Percentiles rank a stretch among this genome's conserved stretches.
phyloP scores from a whole-genome alignment of 2,113 vertebrate species.

The Chaenogobius annularis region DNA sequence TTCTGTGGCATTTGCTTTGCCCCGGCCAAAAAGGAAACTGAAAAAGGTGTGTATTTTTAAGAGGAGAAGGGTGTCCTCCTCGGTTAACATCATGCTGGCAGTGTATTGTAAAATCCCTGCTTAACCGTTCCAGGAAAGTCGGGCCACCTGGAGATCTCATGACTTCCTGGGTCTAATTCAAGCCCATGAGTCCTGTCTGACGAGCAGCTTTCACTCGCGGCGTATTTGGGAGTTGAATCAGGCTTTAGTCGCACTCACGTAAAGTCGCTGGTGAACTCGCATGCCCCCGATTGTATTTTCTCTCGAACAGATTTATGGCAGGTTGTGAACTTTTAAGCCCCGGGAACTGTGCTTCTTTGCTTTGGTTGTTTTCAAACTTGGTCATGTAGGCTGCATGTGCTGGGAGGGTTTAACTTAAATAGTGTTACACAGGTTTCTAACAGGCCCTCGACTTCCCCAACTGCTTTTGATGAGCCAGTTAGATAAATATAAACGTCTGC shows the following conservation, averaged over 20 bases:
- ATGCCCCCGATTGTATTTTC: conserved; percentile 62
- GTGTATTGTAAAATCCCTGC: conserved; percentile 58
- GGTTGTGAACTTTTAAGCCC: conserved; percentile 31
- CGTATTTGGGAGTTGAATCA: conserved; percentile 57
- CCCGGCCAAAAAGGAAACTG: conserved; percentile 13
- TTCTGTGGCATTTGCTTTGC: not conserved
- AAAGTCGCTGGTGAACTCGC: conserved; percentile 62
- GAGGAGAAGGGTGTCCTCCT: conserved; percentile 7
- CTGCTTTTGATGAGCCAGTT: not conserved
- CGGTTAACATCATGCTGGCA: conserved; percentile 58
- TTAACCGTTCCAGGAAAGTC: conserved; percentile 74
- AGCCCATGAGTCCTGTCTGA: conserved; percentile 65
- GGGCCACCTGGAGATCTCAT: conserved; percentile 73
- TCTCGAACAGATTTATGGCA: conserved; percentile 48
- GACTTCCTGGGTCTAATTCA: conserved; percentile 73
- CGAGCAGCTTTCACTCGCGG: conserved; percentile 56
- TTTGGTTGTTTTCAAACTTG: conserved; percentile 32
- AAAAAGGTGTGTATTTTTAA: conserved; percentile 12
- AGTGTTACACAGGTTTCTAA: not conserved
- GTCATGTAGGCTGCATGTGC: conserved; percentile 24
- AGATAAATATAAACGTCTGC: not conserved
- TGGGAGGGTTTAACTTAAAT: no score
- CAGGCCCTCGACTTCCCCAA: not conserved
- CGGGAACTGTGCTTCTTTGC: conserved; percentile 24
- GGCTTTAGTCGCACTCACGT: conserved; percentile 62